Evolutionary conservation across 2,888 invertebrate genomes (phyloP), one percentile per base, ranked within the genome.

Genomic region (Smittia sp.): DNA sequence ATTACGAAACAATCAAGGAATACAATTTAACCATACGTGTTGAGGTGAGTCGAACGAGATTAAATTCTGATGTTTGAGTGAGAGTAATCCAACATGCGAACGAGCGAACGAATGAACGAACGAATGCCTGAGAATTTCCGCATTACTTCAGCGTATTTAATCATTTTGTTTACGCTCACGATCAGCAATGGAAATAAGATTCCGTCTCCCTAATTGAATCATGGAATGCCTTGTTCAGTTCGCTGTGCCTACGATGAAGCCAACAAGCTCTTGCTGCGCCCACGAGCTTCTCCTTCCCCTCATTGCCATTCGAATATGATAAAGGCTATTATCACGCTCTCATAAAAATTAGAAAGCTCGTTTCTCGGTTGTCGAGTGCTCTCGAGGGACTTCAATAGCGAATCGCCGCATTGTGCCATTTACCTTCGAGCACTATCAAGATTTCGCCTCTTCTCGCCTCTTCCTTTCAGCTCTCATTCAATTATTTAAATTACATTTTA

Each of bases 1-100:
- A 96, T 85, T 96, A 93, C 81, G 96, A 96, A 83, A 93, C 91
- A 78, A 95, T 96, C 82, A 94, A 94, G 85, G 95, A 96, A 81
- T 96, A 96, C 83, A 96, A 96, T 86, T 85, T 96, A 78, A 96
- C 96, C 9, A 93, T 96, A 83, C 90, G 96, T 81, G 96, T 96
- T 72, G 96, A 96, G 93, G 96, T 95, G 83, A 86, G 88, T 80
- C 46, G 15, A 46, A 46, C 46, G 15, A 20, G 58, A 4, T 58
- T 58, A 58, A 18, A 58, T 58, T 58, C 9, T 46, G 46, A 46
- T 46, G 46, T 46, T 46, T 46, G 15, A 46, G 13, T 46, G 46
- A 9, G 39, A 46, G 11, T 32, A 32, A 46, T 46, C n/a, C 13
- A n/a, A n/a, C n/a, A n/a, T 46, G 2, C 46, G 46, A 46, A 11